phyloP scores from a whole-genome alignment of 2,797 vertebrate species.

The Gambusia yucatana region DNA sequence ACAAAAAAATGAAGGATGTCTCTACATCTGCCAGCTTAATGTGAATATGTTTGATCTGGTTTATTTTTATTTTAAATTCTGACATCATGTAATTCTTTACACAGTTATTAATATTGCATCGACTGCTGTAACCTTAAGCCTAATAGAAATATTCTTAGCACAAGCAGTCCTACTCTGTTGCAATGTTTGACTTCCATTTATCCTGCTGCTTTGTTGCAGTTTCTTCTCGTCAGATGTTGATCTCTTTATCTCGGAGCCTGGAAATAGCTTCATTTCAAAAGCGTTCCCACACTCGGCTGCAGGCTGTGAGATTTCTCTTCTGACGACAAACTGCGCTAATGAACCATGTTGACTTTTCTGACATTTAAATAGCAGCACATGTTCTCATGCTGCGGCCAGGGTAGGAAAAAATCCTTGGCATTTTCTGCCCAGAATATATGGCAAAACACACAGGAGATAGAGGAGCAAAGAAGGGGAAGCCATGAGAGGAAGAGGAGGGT shows the following conservation, averaged over 20 bases:
- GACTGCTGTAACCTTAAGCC: neutral
- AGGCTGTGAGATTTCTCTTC: constrained; percentile 22
- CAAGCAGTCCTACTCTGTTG: constrained; percentile 1
- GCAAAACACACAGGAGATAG: constrained; percentile 31
- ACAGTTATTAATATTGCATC: neutral
- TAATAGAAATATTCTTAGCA: neutral
- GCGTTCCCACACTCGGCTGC: constrained; percentile 50
- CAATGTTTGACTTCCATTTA: neutral
- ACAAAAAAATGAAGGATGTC: neutral
- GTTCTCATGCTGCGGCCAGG: constrained; percentile 38
- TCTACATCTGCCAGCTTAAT: neutral
- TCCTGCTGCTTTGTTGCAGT: neutral
- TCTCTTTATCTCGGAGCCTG: constrained; percentile 19
- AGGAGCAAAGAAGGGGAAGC: constrained; percentile 14
- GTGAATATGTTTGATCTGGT: neutral
- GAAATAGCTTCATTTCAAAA: constrained; percentile 13
- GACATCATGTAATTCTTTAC: neutral
- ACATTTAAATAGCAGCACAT: constrained; percentile 50
- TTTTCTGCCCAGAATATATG: constrained; percentile 55
- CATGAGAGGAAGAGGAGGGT: constrained; percentile 42
- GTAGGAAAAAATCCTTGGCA: constrained; percentile 32
- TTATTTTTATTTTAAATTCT: neutral
- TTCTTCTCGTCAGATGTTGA: constrained; percentile 14
- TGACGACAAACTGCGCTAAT: constrained; percentile 42
- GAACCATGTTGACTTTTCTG: constrained; percentile 38